phyloP scores from a whole-genome alignment of 92 coral and sea anemone genomes.

The Epizoanthus illoricatus region DNA sequence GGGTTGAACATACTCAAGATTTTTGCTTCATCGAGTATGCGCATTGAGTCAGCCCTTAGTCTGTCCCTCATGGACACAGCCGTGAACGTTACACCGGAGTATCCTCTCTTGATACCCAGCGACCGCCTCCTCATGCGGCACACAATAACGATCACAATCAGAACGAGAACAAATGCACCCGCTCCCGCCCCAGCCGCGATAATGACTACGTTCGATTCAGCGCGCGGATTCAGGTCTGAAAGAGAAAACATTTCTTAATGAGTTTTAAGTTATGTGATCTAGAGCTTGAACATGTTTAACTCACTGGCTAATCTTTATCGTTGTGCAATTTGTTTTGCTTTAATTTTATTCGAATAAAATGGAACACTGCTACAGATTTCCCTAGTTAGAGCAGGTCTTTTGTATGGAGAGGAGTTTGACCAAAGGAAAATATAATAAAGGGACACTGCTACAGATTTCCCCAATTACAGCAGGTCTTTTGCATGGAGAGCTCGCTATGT shows the following conservation, averaged over 20 bases:
- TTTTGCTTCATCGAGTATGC: slow-evolving; percentile 79
- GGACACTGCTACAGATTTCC: too few relatives aligned
- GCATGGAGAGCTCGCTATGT: too few relatives aligned
- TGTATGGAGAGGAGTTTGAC: too few relatives aligned
- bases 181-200: neutral
- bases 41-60: slow-evolving; percentile 75
- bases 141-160: slow-evolving; percentile 29
- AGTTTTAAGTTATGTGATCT: neutral
- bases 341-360: neutral
- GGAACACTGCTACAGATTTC: too few relatives aligned
- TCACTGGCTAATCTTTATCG: too few relatives aligned
- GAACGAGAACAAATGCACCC: neutral
- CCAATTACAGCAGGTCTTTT: too few relatives aligned
- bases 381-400: too few relatives aligned
- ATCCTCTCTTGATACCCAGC: slow-evolving; percentile 32
- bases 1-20: slow-evolving; percentile 81
- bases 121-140: slow-evolving; percentile 37
- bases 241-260: neutral
- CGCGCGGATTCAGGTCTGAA: neutral
- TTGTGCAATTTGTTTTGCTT: neutral
- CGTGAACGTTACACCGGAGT: slow-evolving; percentile 69
- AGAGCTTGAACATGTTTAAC: neutral
- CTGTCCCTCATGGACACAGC: slow-evolving; percentile 88
- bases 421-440: too few relatives aligned
- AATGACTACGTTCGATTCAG: neutral